phyloP scores from a whole-genome alignment of 2,797 vertebrate genomes.

The Squalus acanthias region DNA sequence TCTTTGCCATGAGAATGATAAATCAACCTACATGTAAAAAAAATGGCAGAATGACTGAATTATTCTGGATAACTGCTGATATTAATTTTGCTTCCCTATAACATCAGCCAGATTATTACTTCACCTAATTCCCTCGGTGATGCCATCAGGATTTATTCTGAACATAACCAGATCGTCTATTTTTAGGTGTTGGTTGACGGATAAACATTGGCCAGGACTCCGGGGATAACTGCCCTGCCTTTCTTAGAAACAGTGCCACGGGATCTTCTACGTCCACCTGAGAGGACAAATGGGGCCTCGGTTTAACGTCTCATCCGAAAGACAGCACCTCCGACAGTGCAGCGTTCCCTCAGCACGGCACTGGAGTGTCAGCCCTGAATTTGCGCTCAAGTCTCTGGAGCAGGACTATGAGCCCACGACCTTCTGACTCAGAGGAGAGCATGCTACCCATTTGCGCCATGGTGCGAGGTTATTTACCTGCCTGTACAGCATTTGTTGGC shows the following conservation, averaged over 20 bases:
- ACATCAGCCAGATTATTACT: background rate
- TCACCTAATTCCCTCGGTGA: background rate
- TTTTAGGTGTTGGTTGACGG: background rate
- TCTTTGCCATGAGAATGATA: background rate
- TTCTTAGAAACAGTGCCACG: background rate
- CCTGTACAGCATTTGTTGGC: background rate
- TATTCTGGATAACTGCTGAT: background rate
- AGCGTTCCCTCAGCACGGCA: too few relatives aligned
- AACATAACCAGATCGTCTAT: background rate
- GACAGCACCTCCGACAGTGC: background rate
- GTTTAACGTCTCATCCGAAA: background rate
- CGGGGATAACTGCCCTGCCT: background rate
- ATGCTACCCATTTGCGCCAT: background rate
- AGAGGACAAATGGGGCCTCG: background rate
- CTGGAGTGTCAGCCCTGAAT: background rate
- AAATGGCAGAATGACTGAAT: background rate
- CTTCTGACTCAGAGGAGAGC: background rate
- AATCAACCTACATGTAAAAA: background rate
- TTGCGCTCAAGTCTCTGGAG: background rate
- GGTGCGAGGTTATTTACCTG: background rate
- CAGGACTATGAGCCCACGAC: background rate
- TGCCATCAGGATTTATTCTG: background rate
- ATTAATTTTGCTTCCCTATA: background rate
- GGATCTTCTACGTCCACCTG: background rate
- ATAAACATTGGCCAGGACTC: background rate